Conservation (phyloP, 2,797 vertebrate genomes). For the Lemur catta region DNA sequence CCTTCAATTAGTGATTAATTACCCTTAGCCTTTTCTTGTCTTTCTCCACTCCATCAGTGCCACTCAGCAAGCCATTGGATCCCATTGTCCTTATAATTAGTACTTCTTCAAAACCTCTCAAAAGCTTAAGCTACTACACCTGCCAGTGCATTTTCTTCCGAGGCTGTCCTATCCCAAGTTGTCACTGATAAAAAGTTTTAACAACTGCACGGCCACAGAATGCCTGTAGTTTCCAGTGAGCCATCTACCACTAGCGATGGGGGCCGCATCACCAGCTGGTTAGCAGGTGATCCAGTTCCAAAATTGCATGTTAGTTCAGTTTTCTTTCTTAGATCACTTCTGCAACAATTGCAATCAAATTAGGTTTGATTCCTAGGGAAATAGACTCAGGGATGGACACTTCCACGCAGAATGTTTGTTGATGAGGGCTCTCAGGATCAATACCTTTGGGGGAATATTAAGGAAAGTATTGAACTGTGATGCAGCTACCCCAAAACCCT, state of each 20-base stretch:
- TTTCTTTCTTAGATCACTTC: not conserved
- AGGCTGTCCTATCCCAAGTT: not conserved
- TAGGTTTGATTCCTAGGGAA: not conserved
- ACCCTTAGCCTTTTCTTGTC: conserved; percentile 50
- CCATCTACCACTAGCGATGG: not conserved
- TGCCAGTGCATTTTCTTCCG: conserved; percentile 18
- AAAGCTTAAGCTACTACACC: conserved; percentile 38
- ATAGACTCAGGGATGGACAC: not conserved
- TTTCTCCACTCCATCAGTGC: not conserved
- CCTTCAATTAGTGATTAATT: conserved; percentile 64
- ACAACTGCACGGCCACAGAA: not conserved
- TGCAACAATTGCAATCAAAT: not conserved
- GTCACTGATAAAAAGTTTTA: not conserved
- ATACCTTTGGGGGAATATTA: not conserved
- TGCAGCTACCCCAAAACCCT: not conserved
- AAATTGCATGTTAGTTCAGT: not conserved
- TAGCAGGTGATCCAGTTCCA: not conserved
- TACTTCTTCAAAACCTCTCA: conserved; percentile 41
- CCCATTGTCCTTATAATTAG: conserved; percentile 62
- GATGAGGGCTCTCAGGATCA: not conserved
- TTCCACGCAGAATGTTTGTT: not conserved
- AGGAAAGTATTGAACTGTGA: not conserved
- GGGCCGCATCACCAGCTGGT: not conserved
- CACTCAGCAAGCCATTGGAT: conserved; percentile 37
- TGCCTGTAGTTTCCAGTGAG: not conserved